Evolutionary conservation across 2,113 vertebrate species (phyloP).

Genomic region (Cariama cristata): DNA sequence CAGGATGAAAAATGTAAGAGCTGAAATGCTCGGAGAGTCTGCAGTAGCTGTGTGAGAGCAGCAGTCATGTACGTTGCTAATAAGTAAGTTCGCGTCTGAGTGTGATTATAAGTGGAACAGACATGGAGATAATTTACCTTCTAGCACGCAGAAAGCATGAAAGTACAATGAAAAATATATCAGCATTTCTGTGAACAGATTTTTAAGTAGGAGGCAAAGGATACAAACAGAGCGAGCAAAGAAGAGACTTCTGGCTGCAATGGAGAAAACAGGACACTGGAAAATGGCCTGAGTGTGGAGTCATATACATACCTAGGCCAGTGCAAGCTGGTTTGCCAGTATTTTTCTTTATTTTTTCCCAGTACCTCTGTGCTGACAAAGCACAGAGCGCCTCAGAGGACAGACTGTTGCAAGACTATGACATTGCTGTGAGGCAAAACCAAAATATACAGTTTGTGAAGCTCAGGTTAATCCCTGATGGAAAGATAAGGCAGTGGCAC

Average conservation of each 20-base stretch:
- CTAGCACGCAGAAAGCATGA: constrained; percentile 13
- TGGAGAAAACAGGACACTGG: neutral
- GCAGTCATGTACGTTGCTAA: constrained; percentile 9
- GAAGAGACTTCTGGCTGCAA: neutral
- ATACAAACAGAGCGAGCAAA: neutral
- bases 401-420: neutral
- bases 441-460: neutral
- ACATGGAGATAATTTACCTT: constrained; percentile 51
- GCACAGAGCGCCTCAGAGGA: neutral
- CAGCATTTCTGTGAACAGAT: neutral
- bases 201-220: neutral
- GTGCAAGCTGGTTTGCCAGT: neutral
- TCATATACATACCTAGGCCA: neutral
- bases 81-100: constrained; percentile 10
- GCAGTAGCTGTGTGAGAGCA: neutral
- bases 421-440: neutral
- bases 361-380: neutral
- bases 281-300: neutral
- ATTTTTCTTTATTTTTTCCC: neutral
- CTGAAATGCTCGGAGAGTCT: constrained; percentile 17
- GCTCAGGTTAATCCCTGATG: neutral
- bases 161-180: constrained; percentile 7
- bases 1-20: constrained; percentile 21
- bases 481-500: neutral
- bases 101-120: constrained; percentile 55